A percentile compares a stretch with the other conserved stretches of the same genome.
phyloP scores from a whole-genome alignment of 2,113 vertebrate species.

The Xenotilapia leptura region DNA sequence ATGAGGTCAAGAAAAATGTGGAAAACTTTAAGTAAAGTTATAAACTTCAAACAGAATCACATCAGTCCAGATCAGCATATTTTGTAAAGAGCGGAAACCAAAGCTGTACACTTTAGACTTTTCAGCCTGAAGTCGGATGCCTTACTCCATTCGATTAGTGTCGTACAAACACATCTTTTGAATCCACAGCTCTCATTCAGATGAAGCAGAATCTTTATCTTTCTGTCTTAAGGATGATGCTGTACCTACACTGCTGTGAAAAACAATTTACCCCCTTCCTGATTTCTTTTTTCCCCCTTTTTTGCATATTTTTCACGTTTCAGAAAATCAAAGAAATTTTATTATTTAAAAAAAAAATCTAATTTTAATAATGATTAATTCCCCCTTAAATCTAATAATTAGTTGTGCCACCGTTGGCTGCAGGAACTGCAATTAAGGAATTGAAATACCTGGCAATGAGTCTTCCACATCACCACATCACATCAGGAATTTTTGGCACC shows the following conservation, averaged over 20 bases:
- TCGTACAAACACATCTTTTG: background rate
- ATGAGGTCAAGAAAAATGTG: background rate
- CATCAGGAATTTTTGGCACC: background rate
- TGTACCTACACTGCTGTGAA: background rate
- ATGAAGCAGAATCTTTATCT: background rate
- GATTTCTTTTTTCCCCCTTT: fast-evolving
- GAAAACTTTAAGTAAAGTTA: background rate
- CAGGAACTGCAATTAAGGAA: background rate
- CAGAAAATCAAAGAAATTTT: background rate
- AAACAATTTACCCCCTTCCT: background rate
- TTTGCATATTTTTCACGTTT: fast-evolving
- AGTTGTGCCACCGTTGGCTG: background rate
- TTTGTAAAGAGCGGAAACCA: background rate
- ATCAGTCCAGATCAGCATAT: background rate
- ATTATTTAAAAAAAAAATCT: background rate
- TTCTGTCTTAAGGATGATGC: background rate
- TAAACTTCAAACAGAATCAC: background rate
- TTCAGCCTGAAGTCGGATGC: background rate
- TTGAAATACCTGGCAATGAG: background rate
- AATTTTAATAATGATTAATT: background rate
- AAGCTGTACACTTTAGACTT: background rate
- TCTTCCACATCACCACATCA: background rate
- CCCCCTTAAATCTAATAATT: background rate
- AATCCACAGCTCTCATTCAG: background rate
- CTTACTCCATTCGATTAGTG: background rate